Conservation (phyloP, 2,797 vertebrate genomes). For the Tragelaphus oryx region DNA sequence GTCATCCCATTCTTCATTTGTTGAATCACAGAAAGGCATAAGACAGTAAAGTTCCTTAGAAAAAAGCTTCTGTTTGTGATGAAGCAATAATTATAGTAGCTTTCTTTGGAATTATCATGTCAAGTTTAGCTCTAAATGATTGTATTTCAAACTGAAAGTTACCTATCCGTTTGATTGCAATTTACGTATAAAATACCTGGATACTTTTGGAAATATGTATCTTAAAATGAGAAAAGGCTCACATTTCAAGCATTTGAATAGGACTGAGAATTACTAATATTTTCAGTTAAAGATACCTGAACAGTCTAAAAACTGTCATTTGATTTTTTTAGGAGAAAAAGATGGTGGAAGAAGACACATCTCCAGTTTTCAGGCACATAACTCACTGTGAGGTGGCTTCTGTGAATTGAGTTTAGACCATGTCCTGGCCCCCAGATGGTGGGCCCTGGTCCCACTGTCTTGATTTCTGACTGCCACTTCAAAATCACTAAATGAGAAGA, state of each 20-base stretch:
- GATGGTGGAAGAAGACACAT: background rate
- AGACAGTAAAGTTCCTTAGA: background rate
- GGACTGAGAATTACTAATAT: background rate
- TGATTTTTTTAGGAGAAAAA: constrained; percentile 15
- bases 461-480: background rate
- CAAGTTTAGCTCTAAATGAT: constrained; percentile 27
- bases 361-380: background rate
- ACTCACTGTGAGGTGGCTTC: background rate
- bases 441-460: background rate
- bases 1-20: background rate
- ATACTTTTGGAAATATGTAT: constrained; percentile 7
- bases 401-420: background rate
- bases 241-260: background rate
- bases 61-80: background rate
- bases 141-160: background rate
- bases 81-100: background rate
- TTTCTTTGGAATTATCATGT: constrained; percentile 25
- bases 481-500: background rate
- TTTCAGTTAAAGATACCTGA: background rate
- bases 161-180: background rate
- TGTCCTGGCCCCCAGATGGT: background rate
- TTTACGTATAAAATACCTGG: constrained; percentile 16
- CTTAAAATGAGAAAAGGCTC: constrained; percentile 22
- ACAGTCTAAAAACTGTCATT: background rate
- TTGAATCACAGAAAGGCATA: constrained; percentile 2